Base-by-base conservation (phyloP, 2,113 vertebrate genomes). In the Cyprinodon tularosa region DNA sequence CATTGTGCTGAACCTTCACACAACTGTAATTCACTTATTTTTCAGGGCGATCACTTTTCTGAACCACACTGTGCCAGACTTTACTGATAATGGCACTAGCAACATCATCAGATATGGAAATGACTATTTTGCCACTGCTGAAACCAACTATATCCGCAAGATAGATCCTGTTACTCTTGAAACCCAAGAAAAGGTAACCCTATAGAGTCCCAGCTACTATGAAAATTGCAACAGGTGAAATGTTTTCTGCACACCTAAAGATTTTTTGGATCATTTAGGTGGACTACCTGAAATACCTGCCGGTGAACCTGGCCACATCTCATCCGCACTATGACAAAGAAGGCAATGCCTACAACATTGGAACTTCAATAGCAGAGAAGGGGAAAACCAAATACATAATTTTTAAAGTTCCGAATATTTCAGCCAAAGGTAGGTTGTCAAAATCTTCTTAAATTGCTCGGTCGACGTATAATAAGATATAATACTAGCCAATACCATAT, bases 131-230 rank as follows among this genome's bases (percentile, higher is more conserved):
- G 97, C 96, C 0, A 95, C 95, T 42, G 95, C 96, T 1, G 97
- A 99, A 91, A 98, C 96, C 45, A 98, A 98, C 88, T 98, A 98
- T 90, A 95, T 98, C 83, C 93, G 95, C 68, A 98, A 95, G 90
- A 97, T 99, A 79, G 91, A 98, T 84, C 96, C 96, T 0, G 83
- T 89, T 39, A 96, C 95, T 1, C 93, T 99, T 85, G 96, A 98
- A 74, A 98, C 97, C 0, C 71, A 95, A 73, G 96, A 98, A 17
- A 99, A 99, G 96, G 98, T 99, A 94, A 75, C 5, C 0, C 15
- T 10, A 4, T 0, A 0, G 4, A 2, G 36, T 53, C 11, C 3
- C 12, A 12, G 22, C 12, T 8, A 5, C 15, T 8, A 2, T 1
- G 15, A 4, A 42, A 1, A 39, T 39, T 12, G 39, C 2, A 9